Conservation (phyloP, 1,140 invertebrate genomes). For the Heterodera schachtii region DNA sequence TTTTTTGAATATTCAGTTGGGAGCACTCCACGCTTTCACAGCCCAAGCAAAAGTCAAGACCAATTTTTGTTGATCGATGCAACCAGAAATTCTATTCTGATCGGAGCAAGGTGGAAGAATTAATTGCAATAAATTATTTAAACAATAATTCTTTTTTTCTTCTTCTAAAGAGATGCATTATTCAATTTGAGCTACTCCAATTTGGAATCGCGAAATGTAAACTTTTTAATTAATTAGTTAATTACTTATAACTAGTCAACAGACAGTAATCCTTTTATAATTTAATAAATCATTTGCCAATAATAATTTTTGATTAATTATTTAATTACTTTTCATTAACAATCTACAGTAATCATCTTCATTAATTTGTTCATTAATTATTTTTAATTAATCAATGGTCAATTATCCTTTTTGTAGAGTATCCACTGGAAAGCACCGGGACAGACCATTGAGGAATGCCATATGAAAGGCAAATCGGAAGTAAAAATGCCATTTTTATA, state of each 20-base stretch:
- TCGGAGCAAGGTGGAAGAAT: slow-evolving; percentile 84
- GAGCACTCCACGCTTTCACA: slow-evolving; percentile 36
- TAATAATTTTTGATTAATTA: too few relatives aligned
- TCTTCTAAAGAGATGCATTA: slow-evolving; percentile 56
- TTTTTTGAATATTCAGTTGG: slow-evolving; percentile 33
- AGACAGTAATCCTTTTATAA: neutral
- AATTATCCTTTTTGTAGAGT: slow-evolving; percentile 70
- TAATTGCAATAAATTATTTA: neutral
- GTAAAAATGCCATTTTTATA: slow-evolving; percentile 63
- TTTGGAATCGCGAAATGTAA: slow-evolving; percentile 49
- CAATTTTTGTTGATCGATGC: slow-evolving; percentile 81
- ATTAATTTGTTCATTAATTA: neutral
- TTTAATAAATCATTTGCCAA: too few relatives aligned
- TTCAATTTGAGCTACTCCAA: slow-evolving; percentile 56
- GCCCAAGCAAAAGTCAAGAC: slow-evolving; percentile 72
- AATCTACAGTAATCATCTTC: too few relatives aligned
- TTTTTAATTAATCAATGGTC: neutral
- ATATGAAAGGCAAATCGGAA: slow-evolving; percentile 82
- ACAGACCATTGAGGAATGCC: slow-evolving; percentile 80
- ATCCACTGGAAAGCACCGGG: slow-evolving; percentile 82
- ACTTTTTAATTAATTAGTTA: too few relatives aligned
- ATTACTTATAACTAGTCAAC: too few relatives aligned
- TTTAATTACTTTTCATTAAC: too few relatives aligned
- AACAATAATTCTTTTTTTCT: slow-evolving; percentile 27
- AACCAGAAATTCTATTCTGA: slow-evolving; percentile 83